Base-by-base conservation (phyloP, 2,797 vertebrate genomes). In the Ctenosaura bakeri region DNA sequence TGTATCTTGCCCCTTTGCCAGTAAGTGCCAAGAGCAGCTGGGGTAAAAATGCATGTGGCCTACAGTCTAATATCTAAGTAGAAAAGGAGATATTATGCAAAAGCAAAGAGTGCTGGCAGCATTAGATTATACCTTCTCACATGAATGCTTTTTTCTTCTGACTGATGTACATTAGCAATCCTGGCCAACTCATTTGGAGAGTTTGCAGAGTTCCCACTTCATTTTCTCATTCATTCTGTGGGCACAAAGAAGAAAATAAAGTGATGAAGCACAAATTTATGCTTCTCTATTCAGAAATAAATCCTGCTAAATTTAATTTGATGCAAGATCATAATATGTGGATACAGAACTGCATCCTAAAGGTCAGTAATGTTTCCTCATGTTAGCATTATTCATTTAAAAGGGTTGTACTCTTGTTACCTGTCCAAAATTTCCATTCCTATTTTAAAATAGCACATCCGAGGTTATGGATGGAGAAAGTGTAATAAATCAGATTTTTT, bases 181-280 rank as follows among this genome's bases (percentile, higher is more conserved):
- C 42, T 90, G 62, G 94, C 90, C 91, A 90, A 54, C 22, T 89
- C 79, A 3, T 12, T 50, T 85, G 94, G 91, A 91, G 93, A 85
- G 35, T 74, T 76, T 93, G 0, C 9, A 84, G 38, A 69, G 1
- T 59, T 95, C 88, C 77, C 56, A 79, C 83, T 50, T 95, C 91
- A 94, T 90, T 94, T 93, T 52, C 93, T 95, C 82, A 91, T 62
- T 74, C 80, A 88, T 82, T 94, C 78, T 92, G n/a, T n/a, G 90
- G 85, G 93, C 90, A 46, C 92, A 77, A 85, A 94, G 22, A 91
- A 93, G n/a, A 91, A 94, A 93, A 93, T 76, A 77, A 85, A 90
- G 92, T 93, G 94, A 38, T 62, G 9, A 7, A 2, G n/a, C 4
- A 22, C 80, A 18, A 82, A 35, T 62, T 56, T 35, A 82, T 62